Base-by-base conservation (phyloP, 2,113 vertebrate species). In the Dryoscopus gambensis region DNA sequence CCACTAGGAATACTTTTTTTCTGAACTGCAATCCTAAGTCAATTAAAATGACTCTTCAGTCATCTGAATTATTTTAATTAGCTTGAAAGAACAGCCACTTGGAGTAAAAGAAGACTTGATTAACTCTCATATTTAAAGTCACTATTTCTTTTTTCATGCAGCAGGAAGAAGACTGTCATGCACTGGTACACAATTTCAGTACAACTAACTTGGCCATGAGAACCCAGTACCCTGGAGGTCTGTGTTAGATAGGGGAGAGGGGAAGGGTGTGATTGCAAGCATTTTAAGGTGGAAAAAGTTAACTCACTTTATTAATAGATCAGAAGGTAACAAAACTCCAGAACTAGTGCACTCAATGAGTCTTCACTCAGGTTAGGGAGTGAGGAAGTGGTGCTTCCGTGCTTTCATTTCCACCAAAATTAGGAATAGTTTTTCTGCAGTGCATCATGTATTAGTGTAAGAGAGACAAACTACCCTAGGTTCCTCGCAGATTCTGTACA, bases 51-150 rank as follows among this genome's bases (percentile, higher is more conserved):
- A 60, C 64, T 95, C 80, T 87, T 80, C 85, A 93, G 56, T 81
- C 56, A 87, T 67, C 16, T 87, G 68, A 95, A 94, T 92, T 74
- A 92, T 70, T 95, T 97, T 90, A 92, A 96, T 93, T 92, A 94
- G 94, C 50, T 93, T 55, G 82, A 84, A 70, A 97, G 92, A 95
- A 86, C 39, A 89, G 68, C 42, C 76, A 90, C 71, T 94, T 89
- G 44, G 59, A 84, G 31, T 71, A 93, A 96, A 93, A 97, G 56
- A 74, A 71, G 47, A 68, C 19, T 80, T 80, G 82, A 96, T 95
- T 88, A 96, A 95, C 79, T 91, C 90, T 63, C 39, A 37, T 86
- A 69, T 83, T 84, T 82, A 60, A 86, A 96, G 47, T 59, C 35
- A 37, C 24, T 67, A 23, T 39, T 33, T 64, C 35, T 84, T 95